A percentile compares a stretch with the other conserved stretches of the same genome.
Evolutionary conservation across 2,888 invertebrate genomes (phyloP).

Genomic region (Chloroclysta siterata): DNA sequence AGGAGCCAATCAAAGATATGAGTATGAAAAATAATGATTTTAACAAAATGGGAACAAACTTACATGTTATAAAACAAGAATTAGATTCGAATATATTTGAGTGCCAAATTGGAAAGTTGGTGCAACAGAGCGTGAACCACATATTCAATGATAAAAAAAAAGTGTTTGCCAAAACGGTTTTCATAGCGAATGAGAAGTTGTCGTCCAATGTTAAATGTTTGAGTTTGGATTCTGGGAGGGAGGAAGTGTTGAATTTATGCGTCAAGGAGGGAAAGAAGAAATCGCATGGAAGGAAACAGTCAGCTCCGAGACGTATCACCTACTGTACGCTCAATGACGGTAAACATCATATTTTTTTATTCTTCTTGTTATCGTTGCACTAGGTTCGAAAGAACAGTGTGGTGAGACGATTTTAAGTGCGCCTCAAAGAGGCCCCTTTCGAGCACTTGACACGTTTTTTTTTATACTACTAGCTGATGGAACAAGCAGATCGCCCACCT

Average conservation of each 20-base stretch:
- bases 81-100: conserved; percentile 60
- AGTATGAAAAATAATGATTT: conserved; percentile 1
- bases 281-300: conserved; percentile 75
- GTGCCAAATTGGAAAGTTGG: conserved; percentile 73
- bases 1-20: conserved; percentile 5
- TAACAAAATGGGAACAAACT: background rate
- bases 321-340: conserved; percentile 63
- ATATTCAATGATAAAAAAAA: conserved; percentile 71
- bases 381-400: too few relatives aligned
- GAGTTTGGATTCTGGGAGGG: conserved; percentile 39
- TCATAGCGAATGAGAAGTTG: conserved; percentile 59
- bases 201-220: conserved; percentile 52
- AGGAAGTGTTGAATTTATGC: conserved; percentile 69
- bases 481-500: too few relatives aligned
- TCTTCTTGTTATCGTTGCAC: too few relatives aligned
- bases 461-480: too few relatives aligned
- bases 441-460: too few relatives aligned
- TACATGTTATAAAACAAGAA: conserved; percentile 6
- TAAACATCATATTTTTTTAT: conserved; percentile 42
- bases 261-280: conserved; percentile 68
- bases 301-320: conserved; percentile 73
- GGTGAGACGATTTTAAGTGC: too few relatives aligned
- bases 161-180: conserved; percentile 74
- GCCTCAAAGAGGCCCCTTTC: too few relatives aligned
- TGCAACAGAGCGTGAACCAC: conserved; percentile 75